Evolutionary conservation across 2,113 vertebrate species (phyloP).

Genomic region (Perca fluviatilis): DNA sequence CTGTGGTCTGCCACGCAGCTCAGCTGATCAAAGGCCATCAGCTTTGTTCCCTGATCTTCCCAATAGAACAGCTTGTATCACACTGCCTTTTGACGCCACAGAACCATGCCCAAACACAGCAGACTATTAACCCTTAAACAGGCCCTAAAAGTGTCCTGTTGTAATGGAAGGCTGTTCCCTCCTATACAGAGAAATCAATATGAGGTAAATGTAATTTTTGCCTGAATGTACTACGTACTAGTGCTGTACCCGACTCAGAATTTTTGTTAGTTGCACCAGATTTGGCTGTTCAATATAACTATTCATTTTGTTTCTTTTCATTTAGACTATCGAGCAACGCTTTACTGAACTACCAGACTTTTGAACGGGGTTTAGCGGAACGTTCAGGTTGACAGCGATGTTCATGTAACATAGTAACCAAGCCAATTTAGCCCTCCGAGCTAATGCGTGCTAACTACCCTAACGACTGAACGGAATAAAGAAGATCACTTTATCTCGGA

Average conservation of each 20-base stretch:
- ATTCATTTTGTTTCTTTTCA: too few species aligned
- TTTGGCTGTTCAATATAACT: too few species aligned
- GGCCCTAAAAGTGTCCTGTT: neutral
- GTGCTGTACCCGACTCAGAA: too few species aligned
- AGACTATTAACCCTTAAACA: slow-evolving; percentile 35
- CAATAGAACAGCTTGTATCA: slow-evolving; percentile 71
- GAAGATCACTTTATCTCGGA: too few species aligned
- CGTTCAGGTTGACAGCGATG: neutral
- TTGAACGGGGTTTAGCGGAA: neutral
- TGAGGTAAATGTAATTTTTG: neutral
- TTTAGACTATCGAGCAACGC: too few species aligned
- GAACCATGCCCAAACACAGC: slow-evolving; percentile 14
- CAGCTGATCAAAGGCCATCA: slow-evolving; percentile 77
- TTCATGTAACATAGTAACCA: neutral
- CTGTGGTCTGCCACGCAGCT: slow-evolving; percentile 51
- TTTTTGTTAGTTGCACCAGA: too few species aligned
- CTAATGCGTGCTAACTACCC: too few species aligned
- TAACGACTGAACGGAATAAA: too few species aligned
- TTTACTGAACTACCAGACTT: too few species aligned
- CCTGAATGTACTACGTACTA: neutral
- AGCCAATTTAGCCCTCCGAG: too few species aligned
- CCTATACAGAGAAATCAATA: neutral
- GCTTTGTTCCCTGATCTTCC: slow-evolving; percentile 71
- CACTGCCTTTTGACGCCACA: slow-evolving; percentile 40
- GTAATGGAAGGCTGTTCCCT: neutral